A percentile compares a stretch with the other conserved stretches of the same genome.
These are phyloP conservation scores for Drosophila nr. perissopoda DNA, from an alignment of 2,888 invertebrate genomes.

Conservation along the genomic window DNA sequence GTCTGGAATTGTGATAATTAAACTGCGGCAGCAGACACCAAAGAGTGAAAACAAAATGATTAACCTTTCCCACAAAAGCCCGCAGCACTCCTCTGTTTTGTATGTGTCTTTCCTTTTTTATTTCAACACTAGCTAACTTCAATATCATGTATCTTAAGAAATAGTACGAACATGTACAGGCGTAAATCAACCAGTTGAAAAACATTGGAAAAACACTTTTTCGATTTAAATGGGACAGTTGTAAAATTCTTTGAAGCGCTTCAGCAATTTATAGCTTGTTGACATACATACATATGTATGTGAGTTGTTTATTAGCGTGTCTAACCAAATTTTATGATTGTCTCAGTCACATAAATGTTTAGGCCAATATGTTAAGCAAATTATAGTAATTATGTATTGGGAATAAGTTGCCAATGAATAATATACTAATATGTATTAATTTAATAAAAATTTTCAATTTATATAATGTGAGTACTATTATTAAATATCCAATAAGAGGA, in stretches of 20 bases:
- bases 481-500: background rate
- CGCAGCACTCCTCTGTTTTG: slow-evolving; percentile 16
- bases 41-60: slow-evolving; percentile 75
- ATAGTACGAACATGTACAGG: background rate
- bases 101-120: background rate
- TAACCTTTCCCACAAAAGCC: slow-evolving; percentile 39
- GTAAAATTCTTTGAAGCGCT: slow-evolving; percentile 1
- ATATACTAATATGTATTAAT: background rate
- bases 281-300: background rate
- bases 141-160: slow-evolving; percentile 5
- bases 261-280: slow-evolving; percentile 4
- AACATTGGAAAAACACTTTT: slow-evolving; percentile 4
- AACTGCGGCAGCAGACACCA: slow-evolving; percentile 54
- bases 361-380: background rate
- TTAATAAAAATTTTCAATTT: background rate
- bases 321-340: slow-evolving; percentile 9
- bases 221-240: slow-evolving; percentile 9
- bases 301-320: slow-evolving; percentile 3
- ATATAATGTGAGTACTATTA: background rate
- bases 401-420: background rate
- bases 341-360: background rate
- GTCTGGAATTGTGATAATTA: slow-evolving; percentile 73
- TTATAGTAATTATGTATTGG: background rate
- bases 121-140: background rate
- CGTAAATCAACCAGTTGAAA: slow-evolving; percentile 5